Conservation (phyloP, 2,888 invertebrate genomes). For the Leuctra nigra region DNA sequence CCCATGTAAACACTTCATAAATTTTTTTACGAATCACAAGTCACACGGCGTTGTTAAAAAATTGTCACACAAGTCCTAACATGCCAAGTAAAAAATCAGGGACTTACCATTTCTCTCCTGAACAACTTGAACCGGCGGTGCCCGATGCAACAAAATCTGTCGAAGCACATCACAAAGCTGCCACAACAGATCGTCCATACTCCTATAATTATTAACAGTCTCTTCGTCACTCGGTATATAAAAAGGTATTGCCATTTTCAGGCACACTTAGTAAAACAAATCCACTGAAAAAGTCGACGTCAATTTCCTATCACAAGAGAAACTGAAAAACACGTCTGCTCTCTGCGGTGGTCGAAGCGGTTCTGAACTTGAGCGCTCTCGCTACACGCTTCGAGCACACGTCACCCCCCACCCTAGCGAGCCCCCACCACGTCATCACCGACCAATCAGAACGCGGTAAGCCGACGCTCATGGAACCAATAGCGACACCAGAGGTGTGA, state of each 20-base stretch:
- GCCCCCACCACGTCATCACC: not conserved
- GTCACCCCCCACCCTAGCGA: not conserved
- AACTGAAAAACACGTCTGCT: conserved; percentile 13
- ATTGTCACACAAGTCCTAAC: too few relatives aligned
- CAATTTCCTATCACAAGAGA: not conserved
- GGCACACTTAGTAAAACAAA: not conserved
- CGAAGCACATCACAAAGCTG: conserved; percentile 51
- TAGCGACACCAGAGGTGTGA: not conserved
- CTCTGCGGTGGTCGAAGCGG: not conserved
- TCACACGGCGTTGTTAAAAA: too few relatives aligned
- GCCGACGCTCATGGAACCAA: not conserved
- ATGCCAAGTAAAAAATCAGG: not conserved
- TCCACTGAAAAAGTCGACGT: conserved; percentile 9
- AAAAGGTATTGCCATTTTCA: conserved; percentile 53
- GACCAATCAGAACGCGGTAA: not conserved
- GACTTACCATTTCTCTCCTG: not conserved
- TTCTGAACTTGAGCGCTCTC: not conserved
- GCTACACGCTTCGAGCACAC: conserved; percentile 8
- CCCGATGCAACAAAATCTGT: conserved; percentile 41
- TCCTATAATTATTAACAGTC: conserved; percentile 50
- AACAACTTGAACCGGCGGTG: not conserved
- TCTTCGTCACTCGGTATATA: conserved; percentile 51
- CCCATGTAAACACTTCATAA: too few relatives aligned
- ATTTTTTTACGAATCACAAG: too few relatives aligned
- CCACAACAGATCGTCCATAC: conserved; percentile 49